Evolutionary conservation across 37 sponge, comb jelly and placozoan species (phyloP).

Genomic region (Theonella swinhoei): DNA sequence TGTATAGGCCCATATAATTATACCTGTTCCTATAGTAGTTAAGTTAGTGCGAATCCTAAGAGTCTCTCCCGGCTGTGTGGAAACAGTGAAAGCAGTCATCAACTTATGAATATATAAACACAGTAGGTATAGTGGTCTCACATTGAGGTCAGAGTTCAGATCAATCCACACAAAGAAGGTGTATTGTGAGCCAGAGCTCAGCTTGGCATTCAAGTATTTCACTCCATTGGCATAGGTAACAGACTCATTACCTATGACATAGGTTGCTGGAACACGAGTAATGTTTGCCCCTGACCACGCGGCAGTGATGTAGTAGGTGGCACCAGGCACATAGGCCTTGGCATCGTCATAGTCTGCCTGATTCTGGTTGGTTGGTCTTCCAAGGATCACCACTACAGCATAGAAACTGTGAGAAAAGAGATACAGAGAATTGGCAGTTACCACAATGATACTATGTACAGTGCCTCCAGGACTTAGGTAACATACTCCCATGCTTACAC

Average conservation of each 20-base stretch:
- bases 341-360: conserved; percentile 1
- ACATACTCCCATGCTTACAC: conserved; percentile 6
- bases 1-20: too few relatives aligned
- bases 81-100: background rate
- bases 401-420: conserved; percentile 28
- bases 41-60: background rate
- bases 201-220: conserved; percentile 10
- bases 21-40: background rate
- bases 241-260: conserved; percentile 29
- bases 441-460: too few relatives aligned
- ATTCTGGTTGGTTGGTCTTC: background rate
- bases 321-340: background rate
- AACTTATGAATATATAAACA: background rate
- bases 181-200: conserved; percentile 18
- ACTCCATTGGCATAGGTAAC: conserved; percentile 6
- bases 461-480: background rate
- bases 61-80: background rate
- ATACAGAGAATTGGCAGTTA: too few relatives aligned
- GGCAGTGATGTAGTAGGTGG: conserved; percentile 37
- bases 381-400: conserved; percentile 41
- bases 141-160: conserved; percentile 31
- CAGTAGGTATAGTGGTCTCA: too few relatives aligned
- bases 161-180: conserved; percentile 26
- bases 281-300: conserved; percentile 26
- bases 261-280: background rate